Base-by-base conservation (phyloP, 2,888 invertebrate genomes). In the Melolontha melolontha region DNA sequence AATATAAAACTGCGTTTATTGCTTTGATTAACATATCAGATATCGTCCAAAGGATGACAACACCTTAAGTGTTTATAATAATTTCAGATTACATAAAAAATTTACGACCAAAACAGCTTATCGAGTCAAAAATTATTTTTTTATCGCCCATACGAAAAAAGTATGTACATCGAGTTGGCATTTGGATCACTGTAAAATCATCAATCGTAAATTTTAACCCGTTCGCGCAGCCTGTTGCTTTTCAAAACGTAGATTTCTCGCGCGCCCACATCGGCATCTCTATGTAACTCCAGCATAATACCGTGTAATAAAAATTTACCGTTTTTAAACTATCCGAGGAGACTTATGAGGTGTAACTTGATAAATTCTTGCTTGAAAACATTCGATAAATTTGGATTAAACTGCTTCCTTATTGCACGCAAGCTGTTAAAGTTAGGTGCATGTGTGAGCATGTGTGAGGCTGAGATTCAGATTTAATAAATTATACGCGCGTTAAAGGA, bases 321-420 rank as follows among this genome's bases (percentile, higher is more conserved):
- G 34, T 27, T 39, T 2, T 34, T 14, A 34, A 6, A 34, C 10
- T 54, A 39, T 12, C 14, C 44, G 39, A 27, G 16, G 39, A 54
- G 34, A 39, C 52, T 54, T 54, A 39, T 16, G 39, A 39, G 39
- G 34, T 34, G 39, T 54, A 39, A 54, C 12, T 54, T 34, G 52
- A 54, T 39, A 54, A 54, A 54, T 54, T 16, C 52, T 34, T 39
- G 16, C 39, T 39, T 54, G 34, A 34, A 54, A 54, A 39, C 39
- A 54, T 54, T 54, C 52, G 39, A 54, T 54, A 54, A 54, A 54
- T 54, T 54, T 39, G 14, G 52, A 54, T 54, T 54, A 39, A 39
- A 16, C 34, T 16, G 39, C 34, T 54, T 54, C 39, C 34, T 54
- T 14, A 39, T 14, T 54, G 14, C 39, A 10, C 6, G 17, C 40